Conservation (phyloP, 2,888 invertebrate species). For the Xestoiulus laeticollis region DNA sequence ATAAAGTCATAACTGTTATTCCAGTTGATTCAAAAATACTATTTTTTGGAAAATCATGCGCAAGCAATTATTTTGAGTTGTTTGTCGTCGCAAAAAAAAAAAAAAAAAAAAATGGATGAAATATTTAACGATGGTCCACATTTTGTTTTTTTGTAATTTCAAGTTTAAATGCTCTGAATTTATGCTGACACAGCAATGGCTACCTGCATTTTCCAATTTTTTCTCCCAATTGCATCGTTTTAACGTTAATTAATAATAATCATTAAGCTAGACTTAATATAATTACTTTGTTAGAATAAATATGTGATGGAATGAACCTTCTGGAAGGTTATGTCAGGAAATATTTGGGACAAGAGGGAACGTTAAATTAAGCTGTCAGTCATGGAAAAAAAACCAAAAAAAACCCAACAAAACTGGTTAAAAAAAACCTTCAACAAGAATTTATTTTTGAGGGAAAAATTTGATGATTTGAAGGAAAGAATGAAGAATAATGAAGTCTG, state of each 20-base stretch:
- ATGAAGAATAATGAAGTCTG: not conserved
- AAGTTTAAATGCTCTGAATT: not conserved
- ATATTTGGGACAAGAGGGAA: slow-evolving; percentile 22
- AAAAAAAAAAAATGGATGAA: not conserved
- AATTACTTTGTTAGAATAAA: not conserved
- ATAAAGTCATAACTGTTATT: not conserved
- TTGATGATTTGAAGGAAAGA: not conserved
- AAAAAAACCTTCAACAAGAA: not conserved
- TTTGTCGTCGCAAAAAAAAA: not conserved
- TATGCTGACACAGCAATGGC: not conserved
- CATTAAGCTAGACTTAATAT: not conserved
- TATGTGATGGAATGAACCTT: not conserved
- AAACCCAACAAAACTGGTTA: not conserved
- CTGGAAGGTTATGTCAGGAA: not conserved
- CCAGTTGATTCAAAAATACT: not conserved
- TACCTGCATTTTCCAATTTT: not conserved
- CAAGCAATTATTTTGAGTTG: not conserved
- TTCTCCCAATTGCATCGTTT: not conserved
- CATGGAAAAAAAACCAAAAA: not conserved
- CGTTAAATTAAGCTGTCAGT: not conserved
- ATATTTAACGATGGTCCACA: not conserved
- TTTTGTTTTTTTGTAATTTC: not conserved
- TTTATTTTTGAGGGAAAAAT: slow-evolving; percentile 3
- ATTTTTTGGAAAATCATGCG: not conserved
- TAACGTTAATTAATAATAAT: slow-evolving; percentile 19